phyloP scores from a whole-genome alignment of 2,797 vertebrate genomes.

The Bovichtus variegatus region DNA sequence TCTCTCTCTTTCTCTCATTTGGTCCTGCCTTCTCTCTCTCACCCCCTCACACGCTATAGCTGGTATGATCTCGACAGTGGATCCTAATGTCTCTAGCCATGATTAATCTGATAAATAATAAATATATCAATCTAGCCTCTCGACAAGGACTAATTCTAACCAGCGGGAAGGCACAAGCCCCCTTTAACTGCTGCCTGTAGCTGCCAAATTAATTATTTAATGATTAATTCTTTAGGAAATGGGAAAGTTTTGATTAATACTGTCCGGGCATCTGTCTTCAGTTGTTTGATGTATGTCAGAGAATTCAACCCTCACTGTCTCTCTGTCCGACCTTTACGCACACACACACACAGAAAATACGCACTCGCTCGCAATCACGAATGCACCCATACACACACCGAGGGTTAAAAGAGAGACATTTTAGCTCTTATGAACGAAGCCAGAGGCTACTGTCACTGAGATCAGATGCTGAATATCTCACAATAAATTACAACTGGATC shows the following conservation, averaged over 20 bases:
- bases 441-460: conserved; percentile 93
- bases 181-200: conserved; percentile 96
- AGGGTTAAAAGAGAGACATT: conserved; percentile 64
- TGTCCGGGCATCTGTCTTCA: conserved; percentile 91
- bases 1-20: conserved; percentile 48
- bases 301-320: conserved; percentile 86
- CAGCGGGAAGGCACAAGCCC: conserved; percentile 95
- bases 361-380: conserved; percentile 1
- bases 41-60: conserved; percentile 69
- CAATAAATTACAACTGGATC: conserved; percentile 95
- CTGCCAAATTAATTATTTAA: conserved; percentile 99
- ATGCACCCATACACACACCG: not conserved
- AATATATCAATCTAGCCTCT: conserved; percentile 99
- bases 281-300: conserved; percentile 99
- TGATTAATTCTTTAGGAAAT: conserved; percentile 99
- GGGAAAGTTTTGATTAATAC: conserved; percentile 99
- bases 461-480: conserved; percentile 92
- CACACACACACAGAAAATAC: conserved; percentile 30
- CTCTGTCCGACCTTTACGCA: conserved; percentile 58
- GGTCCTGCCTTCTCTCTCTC: conserved; percentile 18
- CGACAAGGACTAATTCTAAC: conserved; percentile 99
- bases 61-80: conserved; percentile 85
- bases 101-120: conserved; percentile 99
- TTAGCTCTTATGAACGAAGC: conserved; percentile 84
- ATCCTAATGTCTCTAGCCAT: conserved; percentile 94